These are phyloP conservation scores for Microcaecilia unicolor DNA, from an alignment of 2,797 vertebrate genomes.

Conservation along the genomic window DNA sequence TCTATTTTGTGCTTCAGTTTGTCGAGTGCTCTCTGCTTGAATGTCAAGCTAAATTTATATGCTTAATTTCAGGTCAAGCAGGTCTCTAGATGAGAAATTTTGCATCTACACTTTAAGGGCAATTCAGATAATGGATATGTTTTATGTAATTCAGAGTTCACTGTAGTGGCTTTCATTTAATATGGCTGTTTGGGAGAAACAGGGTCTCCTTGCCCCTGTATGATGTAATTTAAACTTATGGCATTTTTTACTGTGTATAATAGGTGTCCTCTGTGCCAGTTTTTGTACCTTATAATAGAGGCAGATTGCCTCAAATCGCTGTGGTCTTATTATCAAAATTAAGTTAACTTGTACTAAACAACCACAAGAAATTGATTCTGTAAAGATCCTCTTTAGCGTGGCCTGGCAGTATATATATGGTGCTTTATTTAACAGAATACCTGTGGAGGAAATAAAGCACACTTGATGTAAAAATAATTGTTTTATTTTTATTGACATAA, in stretches of 20 bases:
- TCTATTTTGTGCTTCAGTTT: constrained; percentile 72
- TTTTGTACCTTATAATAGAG: constrained; percentile 93
- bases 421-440: constrained; percentile 97
- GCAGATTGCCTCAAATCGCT: constrained; percentile 82
- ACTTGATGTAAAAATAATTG: constrained; percentile 94
- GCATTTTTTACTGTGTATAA: constrained; percentile 98
- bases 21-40: constrained; percentile 78
- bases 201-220: constrained; percentile 62
- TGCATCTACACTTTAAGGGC: constrained; percentile 74
- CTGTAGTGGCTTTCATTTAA: constrained; percentile 86
- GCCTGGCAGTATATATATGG: constrained; percentile 97
- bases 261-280: constrained; percentile 95
- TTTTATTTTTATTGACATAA: constrained; percentile 93
- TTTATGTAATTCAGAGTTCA: constrained; percentile 77
- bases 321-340: constrained; percentile 92
- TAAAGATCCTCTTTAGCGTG: constrained; percentile 97
- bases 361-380: constrained; percentile 98
- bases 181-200: constrained; percentile 86
- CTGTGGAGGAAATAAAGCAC: constrained; percentile 97
- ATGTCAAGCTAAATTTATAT: constrained; percentile 73
- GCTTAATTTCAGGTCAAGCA: constrained; percentile 68
- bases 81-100: constrained; percentile 50
- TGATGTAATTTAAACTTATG: constrained; percentile 95
- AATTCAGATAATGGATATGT: constrained; percentile 74
- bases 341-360: constrained; percentile 98